Evolutionary conservation across 1,140 invertebrate species (phyloP), one percentile per base, ranked within the genome.

Genomic region (Druon quercuslanigerum): DNA sequence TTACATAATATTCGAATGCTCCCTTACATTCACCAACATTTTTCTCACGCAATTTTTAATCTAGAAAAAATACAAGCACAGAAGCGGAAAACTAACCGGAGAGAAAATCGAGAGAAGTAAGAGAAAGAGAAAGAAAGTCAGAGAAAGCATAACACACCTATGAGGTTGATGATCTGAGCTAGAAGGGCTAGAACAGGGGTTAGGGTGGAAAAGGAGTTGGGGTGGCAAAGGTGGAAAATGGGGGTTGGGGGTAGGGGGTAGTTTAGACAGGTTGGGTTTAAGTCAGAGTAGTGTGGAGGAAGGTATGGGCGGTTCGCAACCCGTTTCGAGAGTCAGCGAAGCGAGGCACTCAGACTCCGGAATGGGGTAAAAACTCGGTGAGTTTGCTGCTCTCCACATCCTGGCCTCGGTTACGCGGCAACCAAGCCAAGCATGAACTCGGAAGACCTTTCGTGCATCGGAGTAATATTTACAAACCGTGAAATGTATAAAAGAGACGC

Each of bases 301-400:
- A 81, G 50, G 74, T 54, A 66, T 50, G 40, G 46, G 13, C 33
- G 77, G 73, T 78, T 81, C 79, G 73, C 83, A 86, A 84, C 87
- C 85, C 85, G 86, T 88, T 89, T 89, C 86, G 81, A 88, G 87
- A 89, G 86, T 84, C 87, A 89, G 87, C 87, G 79, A 82, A 89
- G 88, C 87, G 87, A 85, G 81, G 87, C 85, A 88, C 87, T 89
- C 87, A 89, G 88, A 89, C 88, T 89, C 81, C 79, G 85, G 86
- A 87, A 87, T 88, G 83, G 85, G 86, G 83, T 88, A 88, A 88
- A 90, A 90, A 90, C 84, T 88, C 87, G 80, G 85, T 87, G 84
- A 87, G 85, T 86, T 87, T 71, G 33, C 76, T 76, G 57, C 71
- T 79, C 75, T 78, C 75, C 75, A 79, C 81, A 84, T 83, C 80